Base-by-base conservation (phyloP, 1,140 invertebrate species). In the Trypoxylus dichotomus region DNA sequence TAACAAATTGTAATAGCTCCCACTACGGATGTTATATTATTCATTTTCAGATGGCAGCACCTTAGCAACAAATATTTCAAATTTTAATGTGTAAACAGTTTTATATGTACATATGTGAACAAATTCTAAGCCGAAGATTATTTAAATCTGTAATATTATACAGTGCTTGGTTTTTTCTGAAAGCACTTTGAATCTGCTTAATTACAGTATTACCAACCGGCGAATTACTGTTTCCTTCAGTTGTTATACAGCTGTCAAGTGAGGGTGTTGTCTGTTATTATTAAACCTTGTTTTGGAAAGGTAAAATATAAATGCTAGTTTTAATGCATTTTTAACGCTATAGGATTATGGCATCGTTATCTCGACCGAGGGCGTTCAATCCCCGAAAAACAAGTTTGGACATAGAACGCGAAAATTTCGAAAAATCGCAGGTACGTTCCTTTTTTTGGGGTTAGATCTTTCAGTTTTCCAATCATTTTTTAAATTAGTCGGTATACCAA, bases 301-400 rank as follows among this genome's bases (percentile, higher is more conserved):
- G 71, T 73, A n/a, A 32, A 73, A 29, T 7, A 42, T 73, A 73
- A 73, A 37, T 37, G 71, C n/a, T 73, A 2, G 37, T 37, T 37
- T 37, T 73, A 73, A 42, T 73, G 71, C 1, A 25, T 73, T 73
- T 37, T 15, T 37, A 73, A 27, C 15, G 37, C 13, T 10, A 13
- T 63, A 13, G 11, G n/a, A 47, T 7, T 74, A 93, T 94, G 93
- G 91, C 92, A 86, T 93, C 92, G 80, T 86, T 93, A 82, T 93
- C 91, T 15, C 86, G 93, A 82, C 91, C 92, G n/a, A 87, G 91
- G 82, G 91, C 93, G 76, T 86, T 93, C 47, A 91, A 93, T 83
- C 90, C 90, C 79, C 90, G 91, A 80, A 94, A 93, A 86, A 93
- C 92, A 47, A 93, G 91, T 83, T 84, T 93, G 80, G 92, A 94